Conservation (phyloP, 2,113 vertebrate genomes). For the Callocephalon fimbriatum region DNA sequence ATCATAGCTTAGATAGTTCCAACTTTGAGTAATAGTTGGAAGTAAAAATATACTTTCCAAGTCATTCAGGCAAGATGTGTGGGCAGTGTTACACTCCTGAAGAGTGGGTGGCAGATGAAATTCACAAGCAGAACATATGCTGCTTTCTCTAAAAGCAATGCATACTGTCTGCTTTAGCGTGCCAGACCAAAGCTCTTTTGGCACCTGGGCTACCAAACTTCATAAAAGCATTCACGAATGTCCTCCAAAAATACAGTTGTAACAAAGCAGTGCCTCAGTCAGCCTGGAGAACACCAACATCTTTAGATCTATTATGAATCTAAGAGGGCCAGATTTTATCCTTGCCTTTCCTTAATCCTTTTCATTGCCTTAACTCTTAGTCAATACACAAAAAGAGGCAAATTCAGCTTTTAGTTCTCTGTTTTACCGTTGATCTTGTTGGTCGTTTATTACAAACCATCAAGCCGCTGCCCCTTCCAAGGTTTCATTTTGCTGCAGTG, state of each 20-base stretch:
- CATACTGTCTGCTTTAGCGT: background rate
- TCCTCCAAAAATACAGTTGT: background rate
- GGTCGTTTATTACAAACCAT: background rate
- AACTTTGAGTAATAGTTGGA: conserved; percentile 19
- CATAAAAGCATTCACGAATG: rapidly evolving
- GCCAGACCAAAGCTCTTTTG: background rate
- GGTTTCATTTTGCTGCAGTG: conserved; percentile 2
- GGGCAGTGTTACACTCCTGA: conserved; percentile 6
- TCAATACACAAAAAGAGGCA: background rate
- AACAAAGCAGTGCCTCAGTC: background rate
- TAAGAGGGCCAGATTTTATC: background rate
- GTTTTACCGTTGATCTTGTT: background rate
- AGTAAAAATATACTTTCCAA: conserved; percentile 24
- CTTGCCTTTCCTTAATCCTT: background rate
- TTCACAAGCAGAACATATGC: conserved; percentile 31
- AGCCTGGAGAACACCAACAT: background rate
- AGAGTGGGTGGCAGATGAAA: conserved; percentile 52
- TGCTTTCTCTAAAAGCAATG: background rate
- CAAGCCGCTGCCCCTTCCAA: background rate
- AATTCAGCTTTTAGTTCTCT: background rate
- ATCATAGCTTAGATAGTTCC: background rate
- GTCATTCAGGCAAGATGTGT: conserved; percentile 42
- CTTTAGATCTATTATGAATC: background rate
- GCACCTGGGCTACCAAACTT: background rate
- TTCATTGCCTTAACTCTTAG: background rate